These are phyloP conservation scores for Chaetops frenatus DNA, from an alignment of 2,113 vertebrate genomes.

Conservation along the genomic window DNA sequence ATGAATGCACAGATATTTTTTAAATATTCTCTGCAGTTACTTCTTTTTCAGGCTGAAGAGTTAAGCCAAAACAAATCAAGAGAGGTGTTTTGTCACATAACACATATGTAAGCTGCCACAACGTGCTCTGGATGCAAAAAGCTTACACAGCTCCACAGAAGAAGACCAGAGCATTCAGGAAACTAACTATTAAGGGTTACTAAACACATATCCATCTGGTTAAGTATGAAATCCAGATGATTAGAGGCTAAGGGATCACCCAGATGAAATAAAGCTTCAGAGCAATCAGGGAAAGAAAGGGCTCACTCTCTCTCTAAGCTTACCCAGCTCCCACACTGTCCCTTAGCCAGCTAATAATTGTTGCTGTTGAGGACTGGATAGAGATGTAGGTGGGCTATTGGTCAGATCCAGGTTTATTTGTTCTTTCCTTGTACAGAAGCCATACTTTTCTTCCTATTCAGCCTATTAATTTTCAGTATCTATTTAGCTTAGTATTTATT, in stretches of 20 bases:
- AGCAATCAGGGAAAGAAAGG: background rate
- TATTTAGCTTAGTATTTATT: background rate
- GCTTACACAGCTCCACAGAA: background rate
- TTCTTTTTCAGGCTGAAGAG: background rate
- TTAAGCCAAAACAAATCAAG: background rate
- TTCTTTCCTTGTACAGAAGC: background rate
- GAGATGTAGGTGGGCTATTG: fast-evolving
- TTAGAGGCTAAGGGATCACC: background rate
- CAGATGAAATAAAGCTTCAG: background rate
- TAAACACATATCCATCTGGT: background rate
- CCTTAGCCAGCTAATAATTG: background rate
- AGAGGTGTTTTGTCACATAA: background rate
- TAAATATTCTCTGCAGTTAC: background rate
- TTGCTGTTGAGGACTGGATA: background rate
- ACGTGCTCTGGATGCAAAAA: background rate
- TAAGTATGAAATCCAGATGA: background rate
- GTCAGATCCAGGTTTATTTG: background rate
- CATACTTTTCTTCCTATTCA: background rate
- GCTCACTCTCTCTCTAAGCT: background rate
- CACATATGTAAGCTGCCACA: background rate
- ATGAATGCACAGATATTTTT: background rate
- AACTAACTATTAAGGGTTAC: background rate
- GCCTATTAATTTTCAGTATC: background rate
- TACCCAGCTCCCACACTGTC: background rate
- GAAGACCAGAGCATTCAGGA: background rate